A percentile compares a stretch with the other conserved stretches of the same genome.
Evolutionary conservation across 2,888 invertebrate genomes (phyloP).

Genomic region (Podotricha telesiphe): DNA sequence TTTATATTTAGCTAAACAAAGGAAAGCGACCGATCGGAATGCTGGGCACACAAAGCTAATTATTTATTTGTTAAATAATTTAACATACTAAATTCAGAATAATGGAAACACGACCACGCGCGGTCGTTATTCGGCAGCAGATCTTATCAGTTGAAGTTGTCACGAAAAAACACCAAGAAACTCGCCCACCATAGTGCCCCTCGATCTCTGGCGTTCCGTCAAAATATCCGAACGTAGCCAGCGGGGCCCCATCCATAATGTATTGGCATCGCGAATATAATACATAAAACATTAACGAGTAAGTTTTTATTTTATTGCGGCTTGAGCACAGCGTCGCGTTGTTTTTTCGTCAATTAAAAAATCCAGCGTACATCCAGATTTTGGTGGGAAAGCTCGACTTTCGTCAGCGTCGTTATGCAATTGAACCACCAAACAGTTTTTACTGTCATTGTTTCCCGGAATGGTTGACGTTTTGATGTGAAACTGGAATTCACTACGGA

Average conservation of each 20-base stretch:
- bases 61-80: constrained; percentile 32
- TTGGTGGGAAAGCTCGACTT: constrained; percentile 75
- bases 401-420: constrained; percentile 61
- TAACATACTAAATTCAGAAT: constrained; percentile 41
- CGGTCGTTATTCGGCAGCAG: constrained; percentile 50
- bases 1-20: not conserved
- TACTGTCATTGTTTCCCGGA: constrained; percentile 57
- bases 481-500: constrained; percentile 55
- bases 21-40: not conserved
- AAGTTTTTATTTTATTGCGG: constrained; percentile 81
- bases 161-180: constrained; percentile 59
- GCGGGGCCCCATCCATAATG: constrained; percentile 80
- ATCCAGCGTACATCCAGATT: constrained; percentile 63
- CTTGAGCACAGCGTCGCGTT: constrained; percentile 63
- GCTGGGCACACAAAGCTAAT: constrained; percentile 13
- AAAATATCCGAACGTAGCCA: constrained; percentile 75
- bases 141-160: constrained; percentile 62
- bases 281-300: constrained; percentile 82
- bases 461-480: constrained; percentile 59
- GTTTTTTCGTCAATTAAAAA: constrained; percentile 72
- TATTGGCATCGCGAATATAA: constrained; percentile 71
- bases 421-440: constrained; percentile 66
- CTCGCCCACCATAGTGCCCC: constrained; percentile 69
- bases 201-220: constrained; percentile 74
- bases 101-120: constrained; percentile 44